phyloP scores from a whole-genome alignment of 2,113 vertebrate genomes.

The Cepphus grylle region DNA sequence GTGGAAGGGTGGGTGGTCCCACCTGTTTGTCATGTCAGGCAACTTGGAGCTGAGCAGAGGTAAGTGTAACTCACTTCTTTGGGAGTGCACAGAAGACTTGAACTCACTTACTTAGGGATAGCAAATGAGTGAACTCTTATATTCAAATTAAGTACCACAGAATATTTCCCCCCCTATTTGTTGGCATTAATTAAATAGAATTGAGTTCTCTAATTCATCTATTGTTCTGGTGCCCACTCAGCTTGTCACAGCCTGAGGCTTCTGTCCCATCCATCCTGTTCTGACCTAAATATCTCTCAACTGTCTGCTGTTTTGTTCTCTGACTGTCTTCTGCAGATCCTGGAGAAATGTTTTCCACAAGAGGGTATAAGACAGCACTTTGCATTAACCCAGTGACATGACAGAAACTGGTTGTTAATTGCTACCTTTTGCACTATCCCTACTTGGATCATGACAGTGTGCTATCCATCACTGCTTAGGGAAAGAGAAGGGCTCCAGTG shows the following conservation, averaged over 20 bases:
- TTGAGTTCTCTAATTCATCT: not conserved
- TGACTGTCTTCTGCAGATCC: not conserved
- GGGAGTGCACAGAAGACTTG: not conserved
- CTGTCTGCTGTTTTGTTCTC: not conserved
- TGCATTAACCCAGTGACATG: not conserved
- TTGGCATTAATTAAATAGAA: not conserved
- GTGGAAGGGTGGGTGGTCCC: not conserved
- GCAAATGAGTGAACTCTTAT: not conserved
- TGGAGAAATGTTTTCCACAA: not conserved
- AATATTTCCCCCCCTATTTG: not conserved
- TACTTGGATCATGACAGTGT: not conserved
- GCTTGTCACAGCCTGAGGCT: not conserved
- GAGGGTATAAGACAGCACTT: not conserved
- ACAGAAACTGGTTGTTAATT: not conserved
- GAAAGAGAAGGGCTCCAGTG: not conserved
- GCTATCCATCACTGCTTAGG: not conserved
- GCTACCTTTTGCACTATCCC: not conserved
- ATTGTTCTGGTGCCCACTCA: not conserved
- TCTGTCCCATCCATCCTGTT: not conserved
- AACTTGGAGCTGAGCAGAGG: accelerated
- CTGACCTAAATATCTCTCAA: not conserved
- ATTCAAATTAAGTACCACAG: not conserved
- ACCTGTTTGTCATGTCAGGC: not conserved
- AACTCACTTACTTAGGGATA: not conserved
- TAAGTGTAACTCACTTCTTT: not conserved